Conservation (phyloP, 2,888 invertebrate genomes). For the Monoplex corrugatus region DNA sequence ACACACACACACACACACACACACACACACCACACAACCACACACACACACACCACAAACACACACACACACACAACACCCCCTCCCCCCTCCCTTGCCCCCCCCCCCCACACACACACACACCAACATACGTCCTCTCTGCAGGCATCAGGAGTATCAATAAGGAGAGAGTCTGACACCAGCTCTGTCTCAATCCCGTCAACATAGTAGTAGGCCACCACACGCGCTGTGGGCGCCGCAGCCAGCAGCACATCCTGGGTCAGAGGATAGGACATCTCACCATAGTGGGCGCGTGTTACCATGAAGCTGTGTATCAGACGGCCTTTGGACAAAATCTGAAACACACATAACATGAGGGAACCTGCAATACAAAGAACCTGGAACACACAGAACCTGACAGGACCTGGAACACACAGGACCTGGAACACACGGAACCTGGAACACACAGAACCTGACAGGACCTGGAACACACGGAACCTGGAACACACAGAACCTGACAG, state of each 20-base stretch:
- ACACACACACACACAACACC: neutral
- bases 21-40: neutral
- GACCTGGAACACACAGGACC: no score
- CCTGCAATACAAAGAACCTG: no score
- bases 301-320: conserved; percentile 45
- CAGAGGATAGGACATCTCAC: conserved; percentile 37
- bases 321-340: conserved; percentile 47
- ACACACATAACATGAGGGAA: no score
- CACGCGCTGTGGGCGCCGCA: conserved; percentile 48
- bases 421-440: no score
- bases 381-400: conserved; percentile 14
- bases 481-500: no score
- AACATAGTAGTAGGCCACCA: conserved; percentile 51
- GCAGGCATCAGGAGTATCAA: conserved; percentile 58
- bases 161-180: conserved; percentile 58
- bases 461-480: no score
- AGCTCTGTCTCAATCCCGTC: conserved; percentile 42
- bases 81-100: neutral
- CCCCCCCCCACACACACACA: no score
- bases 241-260: conserved; percentile 21
- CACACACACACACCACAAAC: neutral
- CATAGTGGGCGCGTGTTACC: conserved; percentile 11
- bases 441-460: no score
- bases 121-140: conserved; percentile 57
- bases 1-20: neutral